These are phyloP conservation scores for Marisa cornuarietis DNA, from an alignment of 1,140 invertebrate genomes.

Conservation along the genomic window DNA sequence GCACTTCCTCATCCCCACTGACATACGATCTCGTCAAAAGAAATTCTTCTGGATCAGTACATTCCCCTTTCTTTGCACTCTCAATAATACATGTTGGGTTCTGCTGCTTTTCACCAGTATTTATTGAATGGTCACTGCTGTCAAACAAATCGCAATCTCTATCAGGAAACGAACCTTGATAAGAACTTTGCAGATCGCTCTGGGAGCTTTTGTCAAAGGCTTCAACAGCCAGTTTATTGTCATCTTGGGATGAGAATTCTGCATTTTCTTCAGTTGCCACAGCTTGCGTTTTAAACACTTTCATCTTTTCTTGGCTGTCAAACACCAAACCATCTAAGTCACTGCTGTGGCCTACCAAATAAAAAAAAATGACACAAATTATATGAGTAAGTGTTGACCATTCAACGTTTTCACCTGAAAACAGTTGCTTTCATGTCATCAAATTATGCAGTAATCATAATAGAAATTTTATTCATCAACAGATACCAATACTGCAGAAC, in stretches of 20 bases:
- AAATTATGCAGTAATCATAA: neutral
- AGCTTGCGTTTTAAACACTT: neutral
- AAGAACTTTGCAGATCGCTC: slow-evolving; percentile 43
- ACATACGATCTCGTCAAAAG: slow-evolving; percentile 15
- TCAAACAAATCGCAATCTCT: slow-evolving; percentile 11
- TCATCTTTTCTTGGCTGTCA: slow-evolving; percentile 32
- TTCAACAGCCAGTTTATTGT: no score
- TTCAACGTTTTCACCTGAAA: neutral
- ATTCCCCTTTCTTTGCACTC: neutral
- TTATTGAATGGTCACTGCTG: neutral
- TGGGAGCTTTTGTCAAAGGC: slow-evolving; percentile 11
- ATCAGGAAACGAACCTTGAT: slow-evolving; percentile 32
- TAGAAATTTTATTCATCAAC: no score
- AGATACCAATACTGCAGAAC: no score
- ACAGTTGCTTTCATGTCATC: neutral
- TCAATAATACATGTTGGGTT: neutral
- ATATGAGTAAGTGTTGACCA: neutral
- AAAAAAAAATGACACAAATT: neutral
- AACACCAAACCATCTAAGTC: slow-evolving; percentile 39
- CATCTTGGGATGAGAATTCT: no score
- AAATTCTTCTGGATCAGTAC: neutral
- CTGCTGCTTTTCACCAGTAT: neutral
- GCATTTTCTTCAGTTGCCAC: no score
- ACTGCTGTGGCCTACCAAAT: slow-evolving; percentile 5
- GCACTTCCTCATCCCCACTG: slow-evolving; percentile 20